Evolutionary conservation across 1,140 invertebrate genomes (phyloP).

Genomic region (Dysdera silvatica): DNA sequence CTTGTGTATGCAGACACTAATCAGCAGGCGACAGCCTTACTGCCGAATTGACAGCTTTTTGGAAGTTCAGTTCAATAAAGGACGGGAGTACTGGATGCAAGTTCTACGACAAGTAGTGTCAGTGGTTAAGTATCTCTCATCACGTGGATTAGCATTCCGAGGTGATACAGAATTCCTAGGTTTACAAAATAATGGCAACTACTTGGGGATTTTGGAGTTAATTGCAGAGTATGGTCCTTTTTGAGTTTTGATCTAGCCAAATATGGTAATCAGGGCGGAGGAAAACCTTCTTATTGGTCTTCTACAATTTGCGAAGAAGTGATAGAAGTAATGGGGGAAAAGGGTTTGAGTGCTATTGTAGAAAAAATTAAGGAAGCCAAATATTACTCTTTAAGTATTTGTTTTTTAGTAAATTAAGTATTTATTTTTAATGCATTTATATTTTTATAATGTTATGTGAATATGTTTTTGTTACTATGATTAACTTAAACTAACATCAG

Average conservation of each 20-base stretch:
- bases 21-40: too few species aligned
- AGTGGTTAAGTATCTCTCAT: neutral
- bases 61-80: neutral
- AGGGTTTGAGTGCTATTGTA: neutral
- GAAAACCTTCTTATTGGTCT: constrained; percentile 1
- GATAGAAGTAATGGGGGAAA: neutral
- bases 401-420: too few species aligned
- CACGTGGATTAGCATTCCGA: neutral
- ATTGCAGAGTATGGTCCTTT: neutral
- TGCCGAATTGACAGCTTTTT: constrained; percentile 2
- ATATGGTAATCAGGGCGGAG: neutral
- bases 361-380: neutral
- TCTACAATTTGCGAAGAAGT: constrained; percentile 5
- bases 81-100: neutral
- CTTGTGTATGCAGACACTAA: too few species aligned
- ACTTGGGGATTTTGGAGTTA: neutral
- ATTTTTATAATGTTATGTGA: too few species aligned
- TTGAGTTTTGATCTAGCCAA: neutral
- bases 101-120: neutral
- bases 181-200: constrained; percentile 4
- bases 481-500: too few species aligned
- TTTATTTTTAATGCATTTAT: too few species aligned
- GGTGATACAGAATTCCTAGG: constrained; percentile 1
- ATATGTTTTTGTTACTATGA: too few species aligned
- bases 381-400: constrained; percentile 2